phyloP scores from a whole-genome alignment of 2,113 vertebrate species.

The Anarhynchus alexandrinus region DNA sequence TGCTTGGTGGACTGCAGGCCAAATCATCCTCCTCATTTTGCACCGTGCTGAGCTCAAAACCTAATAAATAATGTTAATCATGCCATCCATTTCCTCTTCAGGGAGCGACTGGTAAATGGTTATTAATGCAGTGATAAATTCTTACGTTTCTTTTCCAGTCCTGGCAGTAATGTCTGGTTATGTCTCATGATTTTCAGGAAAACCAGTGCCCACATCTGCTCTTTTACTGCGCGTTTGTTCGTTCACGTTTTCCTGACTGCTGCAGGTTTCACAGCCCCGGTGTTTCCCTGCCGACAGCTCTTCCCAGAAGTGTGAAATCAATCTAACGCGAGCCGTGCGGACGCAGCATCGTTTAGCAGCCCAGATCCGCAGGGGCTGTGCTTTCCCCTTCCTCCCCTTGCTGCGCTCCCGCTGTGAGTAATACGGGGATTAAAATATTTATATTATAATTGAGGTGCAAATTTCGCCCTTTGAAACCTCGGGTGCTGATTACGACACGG shows the following conservation, averaged over 20 bases:
- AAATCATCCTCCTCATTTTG: neutral
- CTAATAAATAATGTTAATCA: constrained; percentile 42
- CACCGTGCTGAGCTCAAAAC: neutral
- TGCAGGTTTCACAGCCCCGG: neutral
- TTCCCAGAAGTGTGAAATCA: constrained; percentile 42
- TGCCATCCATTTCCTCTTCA: constrained; percentile 33
- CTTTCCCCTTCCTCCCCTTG: neutral
- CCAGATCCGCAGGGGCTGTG: rapidly evolving
- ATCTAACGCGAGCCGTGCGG: neutral
- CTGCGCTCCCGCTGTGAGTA: neutral
- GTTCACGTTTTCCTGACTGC: neutral
- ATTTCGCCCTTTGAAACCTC: neutral
- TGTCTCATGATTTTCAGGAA: constrained; percentile 48
- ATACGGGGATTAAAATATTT: neutral
- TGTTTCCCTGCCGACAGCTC: neutral
- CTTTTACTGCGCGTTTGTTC: neutral
- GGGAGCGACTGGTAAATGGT: constrained; percentile 37
- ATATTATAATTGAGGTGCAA: neutral
- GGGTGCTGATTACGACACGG: rapidly evolving
- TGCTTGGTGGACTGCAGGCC: neutral
- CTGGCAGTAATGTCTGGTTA: constrained; percentile 23
- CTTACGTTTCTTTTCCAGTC: constrained; percentile 6
- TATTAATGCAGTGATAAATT: constrained; percentile 53
- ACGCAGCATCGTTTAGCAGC: neutral
- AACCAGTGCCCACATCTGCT: neutral